Evolutionary conservation across 53 echinoderm and acorn worm species (phyloP), one percentile per base, ranked within the genome.

Genomic region (Hippasteria phrygiana): DNA sequence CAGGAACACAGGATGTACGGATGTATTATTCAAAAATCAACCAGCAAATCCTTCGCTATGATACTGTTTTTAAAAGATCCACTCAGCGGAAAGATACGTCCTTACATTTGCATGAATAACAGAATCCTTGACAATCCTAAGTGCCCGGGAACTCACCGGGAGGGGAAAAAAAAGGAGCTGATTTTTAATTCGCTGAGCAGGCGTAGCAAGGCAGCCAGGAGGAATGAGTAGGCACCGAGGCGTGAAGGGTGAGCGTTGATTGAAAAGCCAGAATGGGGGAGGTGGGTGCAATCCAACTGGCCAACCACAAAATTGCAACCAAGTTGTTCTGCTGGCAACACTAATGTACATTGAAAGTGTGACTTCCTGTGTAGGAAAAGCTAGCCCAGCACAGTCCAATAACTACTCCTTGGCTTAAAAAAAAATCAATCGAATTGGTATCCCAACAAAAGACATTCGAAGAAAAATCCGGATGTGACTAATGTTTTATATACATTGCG

Each of bases 91-190:
- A 83, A 47, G 28, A n/a, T 41, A 46, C 67, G 27, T 34, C 78
- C 38, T 39, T 55, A 55, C 78, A 78, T 78, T 55, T 59, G 78
- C 78, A 78, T 78, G 78, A 78, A 78, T 59, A 78, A 47, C 40
- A 55, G 56, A 77, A 55, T 55, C 78, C 55, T 56, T 20, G 36
- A 32, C 31, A 55, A 55, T 32, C 78, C 55, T 78, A 78, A 78
- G 78, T 78, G 78, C 55, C 34, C 39, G 28, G 37, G 47, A 45
- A 29, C 47, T 46, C 26, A 16, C 28, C 46, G 16, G 47, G 74
- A 75, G 34, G 33, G 33, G 17, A 43, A 75, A 45, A 48, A 75
- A 43, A 75, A 74, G 38, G 47, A 75, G 50, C 55, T 37, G 55
- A 37, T 36, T 78, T 78, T 78, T 78, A 78, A 78, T 62, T 37